These are phyloP conservation scores for Chrysopilus asiliformis DNA, from an alignment of 2,888 invertebrate genomes.

Conservation along the genomic window DNA sequence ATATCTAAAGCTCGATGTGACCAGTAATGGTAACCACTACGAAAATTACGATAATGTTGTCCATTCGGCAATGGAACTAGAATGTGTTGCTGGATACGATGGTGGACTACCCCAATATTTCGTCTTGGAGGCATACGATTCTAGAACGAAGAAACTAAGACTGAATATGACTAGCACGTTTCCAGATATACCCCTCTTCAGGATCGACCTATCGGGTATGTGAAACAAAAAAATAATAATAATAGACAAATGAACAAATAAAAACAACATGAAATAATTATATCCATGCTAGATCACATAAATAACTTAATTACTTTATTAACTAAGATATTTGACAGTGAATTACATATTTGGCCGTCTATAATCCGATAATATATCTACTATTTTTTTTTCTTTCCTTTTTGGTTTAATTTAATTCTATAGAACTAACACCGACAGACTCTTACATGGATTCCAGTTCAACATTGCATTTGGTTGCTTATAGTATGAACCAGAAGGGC, in stretches of 20 bases:
- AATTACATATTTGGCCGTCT: neutral
- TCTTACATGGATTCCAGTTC: constrained; percentile 38
- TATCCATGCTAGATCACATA: too few relatives aligned
- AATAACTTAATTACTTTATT: too few relatives aligned
- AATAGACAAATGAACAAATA: too few relatives aligned
- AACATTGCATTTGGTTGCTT: constrained; percentile 63
- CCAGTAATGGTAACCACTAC: constrained; percentile 20
- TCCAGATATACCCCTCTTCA: constrained; percentile 47
- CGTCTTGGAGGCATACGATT: constrained; percentile 68
- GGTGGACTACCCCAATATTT: constrained; percentile 80
- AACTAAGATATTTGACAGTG: too few relatives aligned
- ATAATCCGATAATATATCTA: neutral
- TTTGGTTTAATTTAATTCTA: constrained; percentile 1
- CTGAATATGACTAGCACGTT: constrained; percentile 52
- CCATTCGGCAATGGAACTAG: constrained; percentile 52
- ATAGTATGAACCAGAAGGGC: constrained; percentile 75
- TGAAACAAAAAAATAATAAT: too few relatives aligned
- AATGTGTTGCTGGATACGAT: constrained; percentile 78
- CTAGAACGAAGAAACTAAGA: constrained; percentile 52
- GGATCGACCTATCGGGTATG: constrained; percentile 38
- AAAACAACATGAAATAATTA: too few relatives aligned
- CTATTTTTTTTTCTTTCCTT: neutral
- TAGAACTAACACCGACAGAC: constrained; percentile 35
- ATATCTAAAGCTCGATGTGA: constrained; percentile 12
- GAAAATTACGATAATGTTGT: constrained; percentile 34